Percentiles rank a stretch among this genome's conserved stretches.
Conservation (phyloP, 92 coral and sea anemone genomes). For the Parazoanthus swiftii region DNA sequence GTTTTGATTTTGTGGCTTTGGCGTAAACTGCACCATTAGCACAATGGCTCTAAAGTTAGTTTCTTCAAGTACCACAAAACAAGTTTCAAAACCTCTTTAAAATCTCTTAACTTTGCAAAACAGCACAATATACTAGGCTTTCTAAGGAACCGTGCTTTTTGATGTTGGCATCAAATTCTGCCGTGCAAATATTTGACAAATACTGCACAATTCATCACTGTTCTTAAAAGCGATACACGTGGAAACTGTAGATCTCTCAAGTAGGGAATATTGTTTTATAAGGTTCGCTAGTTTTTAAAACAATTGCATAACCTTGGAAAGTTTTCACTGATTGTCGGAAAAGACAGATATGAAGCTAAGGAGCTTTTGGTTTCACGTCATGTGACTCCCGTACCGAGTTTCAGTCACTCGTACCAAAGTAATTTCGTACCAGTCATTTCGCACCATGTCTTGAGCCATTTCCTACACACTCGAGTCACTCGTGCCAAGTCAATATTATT, state of each 20-base stretch:
- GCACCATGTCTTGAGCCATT: too few relatives aligned
- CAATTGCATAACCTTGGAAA: too few relatives aligned
- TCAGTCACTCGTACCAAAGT: too few relatives aligned
- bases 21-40: slow-evolving; percentile 5
- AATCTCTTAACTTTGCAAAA: background rate
- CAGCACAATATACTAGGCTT: background rate
- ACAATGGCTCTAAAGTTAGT: background rate
- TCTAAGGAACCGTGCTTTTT: background rate
- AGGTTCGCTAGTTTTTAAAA: too few relatives aligned
- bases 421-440: too few relatives aligned
- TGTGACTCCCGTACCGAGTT: too few relatives aligned
- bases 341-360: too few relatives aligned
- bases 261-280: too few relatives aligned
- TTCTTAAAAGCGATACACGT: background rate
- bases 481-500: too few relatives aligned
- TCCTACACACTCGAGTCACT: too few relatives aligned
- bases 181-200: background rate
- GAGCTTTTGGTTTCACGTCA: too few relatives aligned
- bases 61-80: background rate
- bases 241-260: background rate
- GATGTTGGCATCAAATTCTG: background rate
- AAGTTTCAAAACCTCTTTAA: background rate
- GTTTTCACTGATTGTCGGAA: background rate
- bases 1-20: background rate
- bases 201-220: background rate